Percentiles rank a stretch among this genome's conserved stretches.
These are phyloP conservation scores for Apodemus speciosus DNA, from an alignment of 2,113 vertebrate species.

Conservation along the genomic window DNA sequence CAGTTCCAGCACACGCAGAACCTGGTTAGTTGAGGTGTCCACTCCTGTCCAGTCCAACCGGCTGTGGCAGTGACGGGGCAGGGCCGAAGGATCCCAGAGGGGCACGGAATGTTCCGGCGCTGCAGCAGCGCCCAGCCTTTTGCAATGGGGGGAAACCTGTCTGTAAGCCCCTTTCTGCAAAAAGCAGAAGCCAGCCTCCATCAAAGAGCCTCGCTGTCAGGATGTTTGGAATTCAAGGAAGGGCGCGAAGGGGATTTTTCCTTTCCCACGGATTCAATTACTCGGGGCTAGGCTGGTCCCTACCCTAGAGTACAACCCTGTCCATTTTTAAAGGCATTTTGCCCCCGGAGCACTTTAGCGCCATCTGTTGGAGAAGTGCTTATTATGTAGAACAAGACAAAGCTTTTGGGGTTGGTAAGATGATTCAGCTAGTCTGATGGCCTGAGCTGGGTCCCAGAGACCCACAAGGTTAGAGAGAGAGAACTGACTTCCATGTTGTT, in stretches of 20 bases:
- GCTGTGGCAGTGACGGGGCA: neutral
- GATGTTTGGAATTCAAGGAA: neutral
- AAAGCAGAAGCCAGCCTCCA: neutral
- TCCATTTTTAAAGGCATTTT: too few species aligned
- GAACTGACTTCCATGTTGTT: neutral
- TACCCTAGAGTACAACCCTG: neutral
- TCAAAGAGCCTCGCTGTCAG: neutral
- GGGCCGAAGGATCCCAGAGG: neutral
- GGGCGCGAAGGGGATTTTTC: neutral
- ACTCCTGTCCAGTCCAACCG: neutral
- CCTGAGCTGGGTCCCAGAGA: neutral
- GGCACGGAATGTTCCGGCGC: neutral
- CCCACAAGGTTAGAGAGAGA: neutral
- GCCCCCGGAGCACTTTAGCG: conserved; percentile 46
- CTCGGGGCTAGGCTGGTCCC: neutral
- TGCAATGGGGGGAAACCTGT: neutral
- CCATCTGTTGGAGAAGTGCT: conserved; percentile 58
- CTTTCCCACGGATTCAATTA: neutral
- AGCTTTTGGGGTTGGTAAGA: neutral
- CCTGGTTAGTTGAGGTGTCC: conserved; percentile 2
- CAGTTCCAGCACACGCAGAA: neutral
- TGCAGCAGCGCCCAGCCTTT: neutral
- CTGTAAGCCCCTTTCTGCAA: neutral
- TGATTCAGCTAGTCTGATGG: neutral
- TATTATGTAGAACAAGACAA: neutral